Evolutionary conservation across 2,113 vertebrate genomes (phyloP).

Genomic region (Pardalotus punctatus): DNA sequence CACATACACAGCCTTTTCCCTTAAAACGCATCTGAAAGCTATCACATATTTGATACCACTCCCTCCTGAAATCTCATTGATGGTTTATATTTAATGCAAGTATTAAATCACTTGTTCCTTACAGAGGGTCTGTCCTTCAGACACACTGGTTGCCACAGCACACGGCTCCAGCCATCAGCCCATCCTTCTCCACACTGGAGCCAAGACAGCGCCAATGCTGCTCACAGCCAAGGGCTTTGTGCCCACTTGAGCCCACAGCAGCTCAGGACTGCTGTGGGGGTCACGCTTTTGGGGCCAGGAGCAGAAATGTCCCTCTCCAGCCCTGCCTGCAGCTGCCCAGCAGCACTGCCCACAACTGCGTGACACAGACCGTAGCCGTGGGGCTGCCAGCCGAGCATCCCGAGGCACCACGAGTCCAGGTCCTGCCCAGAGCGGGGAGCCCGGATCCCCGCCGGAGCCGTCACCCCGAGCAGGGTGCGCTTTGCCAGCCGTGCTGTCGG

Average conservation of each 20-base stretch:
- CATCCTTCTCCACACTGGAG: neutral
- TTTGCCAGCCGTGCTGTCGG: neutral
- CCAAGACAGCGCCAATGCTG: neutral
- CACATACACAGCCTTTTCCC: neutral
- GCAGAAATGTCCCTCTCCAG: neutral
- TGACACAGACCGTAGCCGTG: neutral
- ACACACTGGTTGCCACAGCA: neutral
- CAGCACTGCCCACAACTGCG: fast-evolving
- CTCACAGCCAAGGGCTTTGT: neutral
- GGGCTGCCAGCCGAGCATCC: neutral
- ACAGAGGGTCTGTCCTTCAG: neutral
- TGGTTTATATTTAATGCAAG: neutral
- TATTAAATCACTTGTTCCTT: neutral
- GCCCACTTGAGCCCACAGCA: neutral
- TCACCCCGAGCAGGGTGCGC: neutral
- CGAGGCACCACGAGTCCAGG: fast-evolving
- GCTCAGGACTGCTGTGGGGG: fast-evolving
- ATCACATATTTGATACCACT: neutral
- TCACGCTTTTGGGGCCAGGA: neutral
- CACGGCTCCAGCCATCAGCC: neutral
- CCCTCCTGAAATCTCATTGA: neutral
- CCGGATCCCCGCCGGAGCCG: neutral
- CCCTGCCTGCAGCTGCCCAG: neutral
- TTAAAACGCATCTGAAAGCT: neutral
- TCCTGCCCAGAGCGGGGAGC: neutral